Evolutionary conservation across 2,888 invertebrate genomes (phyloP).

Genomic region (Tipula helvola): DNA sequence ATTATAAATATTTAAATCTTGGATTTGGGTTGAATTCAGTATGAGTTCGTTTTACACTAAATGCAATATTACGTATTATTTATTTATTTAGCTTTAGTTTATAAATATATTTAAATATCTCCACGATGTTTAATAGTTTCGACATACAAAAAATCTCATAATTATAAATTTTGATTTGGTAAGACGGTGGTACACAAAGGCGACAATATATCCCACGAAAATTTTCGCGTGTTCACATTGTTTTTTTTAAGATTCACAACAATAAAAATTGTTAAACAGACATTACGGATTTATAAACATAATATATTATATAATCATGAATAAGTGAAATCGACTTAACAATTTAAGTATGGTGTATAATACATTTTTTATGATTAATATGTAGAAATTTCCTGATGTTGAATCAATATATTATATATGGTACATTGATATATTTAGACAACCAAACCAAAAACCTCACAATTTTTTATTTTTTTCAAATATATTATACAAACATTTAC

Average conservation of each 20-base stretch:
- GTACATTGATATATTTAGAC: not conserved
- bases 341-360: not conserved
- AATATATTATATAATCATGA: not conserved
- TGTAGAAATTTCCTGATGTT: not conserved
- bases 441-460: not conserved
- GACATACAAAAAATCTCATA: not conserved
- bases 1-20: not conserved
- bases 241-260: not conserved
- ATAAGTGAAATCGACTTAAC: not conserved
- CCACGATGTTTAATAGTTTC: not conserved
- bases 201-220: not conserved
- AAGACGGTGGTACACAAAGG: not conserved
- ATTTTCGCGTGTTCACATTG: not conserved
- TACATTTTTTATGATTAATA: not conserved
- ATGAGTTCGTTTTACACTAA: not conserved
- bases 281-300: not conserved
- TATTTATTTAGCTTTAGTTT: not conserved
- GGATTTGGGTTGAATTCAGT: not conserved
- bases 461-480: not conserved
- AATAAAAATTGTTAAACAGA: not conserved
- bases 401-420: not conserved
- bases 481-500: not conserved
- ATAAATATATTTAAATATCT: not conserved
- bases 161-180: not conserved
- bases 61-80: not conserved